Conservation (phyloP, 2,888 invertebrate genomes). For the Philonicus albiceps region DNA sequence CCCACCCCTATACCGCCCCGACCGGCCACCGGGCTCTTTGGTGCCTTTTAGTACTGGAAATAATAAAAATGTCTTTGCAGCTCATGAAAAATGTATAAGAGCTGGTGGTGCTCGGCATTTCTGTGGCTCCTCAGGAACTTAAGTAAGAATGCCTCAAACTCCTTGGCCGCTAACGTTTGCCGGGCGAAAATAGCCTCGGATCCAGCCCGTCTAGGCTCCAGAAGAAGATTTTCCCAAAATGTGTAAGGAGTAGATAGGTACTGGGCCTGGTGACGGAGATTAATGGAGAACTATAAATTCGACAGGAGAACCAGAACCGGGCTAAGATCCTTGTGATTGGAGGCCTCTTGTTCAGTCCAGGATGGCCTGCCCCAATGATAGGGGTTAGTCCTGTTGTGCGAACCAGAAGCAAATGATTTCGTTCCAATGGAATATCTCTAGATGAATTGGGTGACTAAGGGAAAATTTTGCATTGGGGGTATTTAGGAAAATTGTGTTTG, state of each 20-base stretch:
- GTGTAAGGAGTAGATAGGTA: background rate
- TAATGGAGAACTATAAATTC: conserved; percentile 38
- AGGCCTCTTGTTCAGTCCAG: conserved; percentile 1
- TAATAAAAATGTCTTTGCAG: conserved; percentile 47
- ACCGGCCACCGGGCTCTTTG: background rate
- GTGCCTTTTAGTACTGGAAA: conserved; percentile 32
- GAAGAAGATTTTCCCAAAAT: background rate
- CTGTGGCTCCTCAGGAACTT: conserved; percentile 12
- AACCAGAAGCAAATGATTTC: background rate
- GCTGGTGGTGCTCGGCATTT: conserved; percentile 32
- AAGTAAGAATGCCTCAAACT: background rate
- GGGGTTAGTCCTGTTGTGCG: conserved; percentile 12
- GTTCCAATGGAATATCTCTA: background rate
- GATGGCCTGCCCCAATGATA: background rate
- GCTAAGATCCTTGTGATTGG: conserved; percentile 20
- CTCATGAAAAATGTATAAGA: conserved; percentile 47
- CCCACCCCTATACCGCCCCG: background rate
- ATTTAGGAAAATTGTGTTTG: background rate
- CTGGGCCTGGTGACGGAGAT: background rate
- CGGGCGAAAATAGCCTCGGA: background rate
- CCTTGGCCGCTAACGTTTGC: background rate
- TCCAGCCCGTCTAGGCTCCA: background rate
- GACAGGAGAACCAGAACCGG: background rate
- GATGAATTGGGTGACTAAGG: background rate
- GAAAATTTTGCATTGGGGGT: background rate